Base-by-base conservation (phyloP, 2,113 vertebrate species). In the Neodon shergylaensis region DNA sequence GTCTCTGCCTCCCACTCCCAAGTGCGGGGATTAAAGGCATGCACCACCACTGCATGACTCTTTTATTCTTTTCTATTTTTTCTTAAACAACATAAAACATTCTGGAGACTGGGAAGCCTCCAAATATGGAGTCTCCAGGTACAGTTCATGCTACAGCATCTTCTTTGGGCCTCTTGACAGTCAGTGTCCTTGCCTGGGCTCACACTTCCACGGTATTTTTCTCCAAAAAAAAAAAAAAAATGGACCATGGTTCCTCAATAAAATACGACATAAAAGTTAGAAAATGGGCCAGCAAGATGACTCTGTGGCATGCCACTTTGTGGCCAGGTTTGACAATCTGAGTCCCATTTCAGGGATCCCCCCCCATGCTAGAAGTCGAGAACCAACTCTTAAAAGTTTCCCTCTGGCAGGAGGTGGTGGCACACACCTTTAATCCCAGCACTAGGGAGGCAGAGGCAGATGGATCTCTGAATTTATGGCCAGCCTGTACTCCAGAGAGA, bases 171-270 rank as follows among this genome's bases (percentile, higher is more conserved):
- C 61, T 90, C 11, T 12, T 54, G 21, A 47, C 61, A 16, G 70
- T 61, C 63, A 13, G 33, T 4, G 5, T 5, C 63, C 28, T 61
- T 28, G 31, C 19, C 10, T 13, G 22, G 7, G 74, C 52, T 73
- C 74, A 72, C 13, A 52, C n/a, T 19, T 76, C 22, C 49, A 22
- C n/a, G 58, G 44, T 44, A 31, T 63, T 96, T 78, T 87, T 84
- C 92, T 94, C 52, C 63, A 92, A 92, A 93, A 82, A 83, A 42
- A 49, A 49, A 12, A 52, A 58, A 78, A 39, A 39, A 84, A 92
- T 24, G n/a, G 68, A 31, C 74, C 3, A 39, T n/a, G 54, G 73
- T 39, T 82, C 54, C 78, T 93, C 76, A 78, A 58, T 33, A n/a
- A 92, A 95, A 93, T 22, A 82, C 4, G 5, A 54, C 19, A 54